phyloP scores from a whole-genome alignment of 2,888 invertebrate species.

The Yponomeuta plumbellus region DNA sequence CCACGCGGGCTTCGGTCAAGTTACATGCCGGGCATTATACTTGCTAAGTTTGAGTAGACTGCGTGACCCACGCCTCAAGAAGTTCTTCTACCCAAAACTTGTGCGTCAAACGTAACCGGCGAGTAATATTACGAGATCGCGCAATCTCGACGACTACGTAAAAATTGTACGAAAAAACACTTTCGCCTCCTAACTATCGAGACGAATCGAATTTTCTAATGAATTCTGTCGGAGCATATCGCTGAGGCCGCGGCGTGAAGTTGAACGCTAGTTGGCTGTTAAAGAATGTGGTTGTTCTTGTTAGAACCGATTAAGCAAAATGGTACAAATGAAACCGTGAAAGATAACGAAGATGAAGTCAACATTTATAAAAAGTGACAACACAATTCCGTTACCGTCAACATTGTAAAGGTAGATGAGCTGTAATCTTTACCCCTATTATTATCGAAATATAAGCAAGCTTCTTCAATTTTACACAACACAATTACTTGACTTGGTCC shows the following conservation, averaged over 20 bases:
- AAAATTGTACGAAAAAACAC: slow-evolving; percentile 29
- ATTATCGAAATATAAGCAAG: too few species aligned
- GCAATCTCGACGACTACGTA: slow-evolving; percentile 4
- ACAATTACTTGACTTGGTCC: too few species aligned
- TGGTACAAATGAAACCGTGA: not conserved
- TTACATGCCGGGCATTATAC: too few species aligned
- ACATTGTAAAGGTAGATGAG: too few species aligned
- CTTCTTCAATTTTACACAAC: too few species aligned
- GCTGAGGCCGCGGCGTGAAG: not conserved
- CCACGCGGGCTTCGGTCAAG: too few species aligned
- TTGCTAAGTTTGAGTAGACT: too few species aligned
- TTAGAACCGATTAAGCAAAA: not conserved
- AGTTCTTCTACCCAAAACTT: not conserved
- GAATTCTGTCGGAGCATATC: slow-evolving; percentile 28
- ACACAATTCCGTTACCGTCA: too few species aligned
- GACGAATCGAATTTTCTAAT: slow-evolving; percentile 38
- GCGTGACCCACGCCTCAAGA: not conserved
- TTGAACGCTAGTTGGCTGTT: not conserved
- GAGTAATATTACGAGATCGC: slow-evolving; percentile 1
- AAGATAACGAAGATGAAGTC: too few species aligned
- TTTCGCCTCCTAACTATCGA: slow-evolving; percentile 35
- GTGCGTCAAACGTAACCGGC: slow-evolving; percentile 3
- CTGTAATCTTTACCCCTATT: too few species aligned
- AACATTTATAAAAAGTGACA: too few species aligned
- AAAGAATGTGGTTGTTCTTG: not conserved